Evolutionary conservation across 1,140 invertebrate genomes (phyloP), one percentile per base, ranked within the genome.

Genomic region (Wasmannia auropunctata): DNA sequence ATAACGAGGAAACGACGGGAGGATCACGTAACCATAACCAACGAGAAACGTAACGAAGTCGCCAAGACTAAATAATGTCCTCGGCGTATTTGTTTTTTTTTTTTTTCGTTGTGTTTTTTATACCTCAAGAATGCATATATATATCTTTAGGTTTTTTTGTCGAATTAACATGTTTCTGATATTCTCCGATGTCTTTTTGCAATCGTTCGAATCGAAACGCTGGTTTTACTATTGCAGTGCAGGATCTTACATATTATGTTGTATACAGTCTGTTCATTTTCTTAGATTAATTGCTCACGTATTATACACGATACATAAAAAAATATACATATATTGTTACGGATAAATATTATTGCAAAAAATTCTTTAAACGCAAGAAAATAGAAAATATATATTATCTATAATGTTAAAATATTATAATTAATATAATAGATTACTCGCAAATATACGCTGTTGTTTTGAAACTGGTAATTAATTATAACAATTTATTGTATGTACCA

Each of bases 1-100:
- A 37, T 67, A 49, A 51, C 34, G 22, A 81, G 22, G 14, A 56
- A 10, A 28, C 16, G 62, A 80, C 22, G 14, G 22, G 49, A 25
- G 40, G n/a, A 43, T 81, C 51, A n/a, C 11, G 31, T 46, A 81
- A 56, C 11, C 51, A 11, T n/a, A 8, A 54, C 2, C 51, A 4
- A 54, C 5, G 49, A 56, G 65, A 56, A 54, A 31, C 37, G 65
- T 34, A 40, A 69, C 6, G 16, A 54, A 28, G 22, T 56, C n/a
- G 63, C 22, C 19, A 22, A 31, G 63, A 80, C 49, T 34, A 54
- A 80, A 70, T 80, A n/a, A 37, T 56, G 34, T 69, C 16, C 25
- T 28, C 16, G 46, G 1, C 46, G 8, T 67, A 22, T 54, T 51
- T 37, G 43, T 49, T 4, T 25, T 40, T 54, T 4, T 11, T 40